These are phyloP conservation scores for Tribolium madens DNA, from an alignment of 1,140 invertebrate species.

Conservation along the genomic window DNA sequence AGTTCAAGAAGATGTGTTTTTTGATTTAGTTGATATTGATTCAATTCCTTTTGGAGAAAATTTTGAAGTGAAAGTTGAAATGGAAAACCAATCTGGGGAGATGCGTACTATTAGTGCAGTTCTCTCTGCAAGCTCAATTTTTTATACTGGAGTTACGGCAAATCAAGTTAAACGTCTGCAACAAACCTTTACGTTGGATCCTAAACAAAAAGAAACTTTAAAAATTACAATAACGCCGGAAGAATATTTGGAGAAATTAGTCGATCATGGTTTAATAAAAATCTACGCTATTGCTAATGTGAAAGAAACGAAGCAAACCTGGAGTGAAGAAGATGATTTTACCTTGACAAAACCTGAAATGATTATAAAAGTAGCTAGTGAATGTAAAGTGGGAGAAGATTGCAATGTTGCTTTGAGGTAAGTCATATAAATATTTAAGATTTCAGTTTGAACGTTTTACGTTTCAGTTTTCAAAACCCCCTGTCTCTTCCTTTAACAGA, in stretches of 20 bases:
- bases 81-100: slow-evolving; percentile 76
- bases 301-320: slow-evolving; percentile 76
- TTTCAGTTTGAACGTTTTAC: slow-evolving; percentile 7
- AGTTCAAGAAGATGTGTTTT: slow-evolving; percentile 71
- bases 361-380: slow-evolving; percentile 66
- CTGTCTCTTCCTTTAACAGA: slow-evolving; percentile 72
- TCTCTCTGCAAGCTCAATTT: slow-evolving; percentile 73
- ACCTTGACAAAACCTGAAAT: slow-evolving; percentile 74
- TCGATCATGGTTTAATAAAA: slow-evolving; percentile 78
- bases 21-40: slow-evolving; percentile 78
- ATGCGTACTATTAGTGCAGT: slow-evolving; percentile 74
- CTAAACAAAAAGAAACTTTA: slow-evolving; percentile 69
- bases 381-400: slow-evolving; percentile 55
- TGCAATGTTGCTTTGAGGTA: slow-evolving; percentile 65
- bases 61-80: slow-evolving; percentile 75
- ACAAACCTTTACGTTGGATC: slow-evolving; percentile 71
- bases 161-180: slow-evolving; percentile 74
- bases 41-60: slow-evolving; percentile 74
- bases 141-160: slow-evolving; percentile 78
- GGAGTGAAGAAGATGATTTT: slow-evolving; percentile 80
- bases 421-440: slow-evolving; percentile 49
- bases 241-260: slow-evolving; percentile 77
- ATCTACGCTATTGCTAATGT: slow-evolving; percentile 77
- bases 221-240: slow-evolving; percentile 69
- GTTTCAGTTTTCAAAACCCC: slow-evolving; percentile 77